Conservation (phyloP, 2,797 vertebrate species). For the Gymnopithys bicolor region DNA sequence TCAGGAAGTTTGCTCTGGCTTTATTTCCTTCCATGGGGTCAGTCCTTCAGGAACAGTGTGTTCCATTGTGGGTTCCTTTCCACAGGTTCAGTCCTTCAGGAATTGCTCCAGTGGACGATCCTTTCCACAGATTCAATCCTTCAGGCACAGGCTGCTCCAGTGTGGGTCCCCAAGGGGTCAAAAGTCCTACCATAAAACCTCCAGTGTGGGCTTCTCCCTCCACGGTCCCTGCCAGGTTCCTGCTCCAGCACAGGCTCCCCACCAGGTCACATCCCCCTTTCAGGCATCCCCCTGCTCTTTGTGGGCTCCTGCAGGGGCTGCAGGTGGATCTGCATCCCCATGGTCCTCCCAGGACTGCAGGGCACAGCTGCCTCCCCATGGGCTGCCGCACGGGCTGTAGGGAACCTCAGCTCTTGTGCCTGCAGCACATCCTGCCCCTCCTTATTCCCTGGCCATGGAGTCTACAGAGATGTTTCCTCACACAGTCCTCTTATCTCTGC, state of each 20-base stretch:
- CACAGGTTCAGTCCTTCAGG: neutral
- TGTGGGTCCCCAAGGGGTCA: rapidly evolving
- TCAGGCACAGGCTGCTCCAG: no score
- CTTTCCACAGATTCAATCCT: neutral
- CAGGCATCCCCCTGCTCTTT: neutral
- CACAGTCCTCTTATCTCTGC: neutral
- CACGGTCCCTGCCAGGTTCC: neutral
- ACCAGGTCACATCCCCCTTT: no score
- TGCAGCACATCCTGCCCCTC: neutral
- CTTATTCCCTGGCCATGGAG: neutral
- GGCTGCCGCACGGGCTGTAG: neutral
- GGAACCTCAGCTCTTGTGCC: neutral
- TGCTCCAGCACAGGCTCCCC: neutral
- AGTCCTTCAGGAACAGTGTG: neutral
- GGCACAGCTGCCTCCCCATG: neutral
- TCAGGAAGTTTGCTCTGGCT: no score
- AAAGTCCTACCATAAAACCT: neutral
- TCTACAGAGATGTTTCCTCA: neutral
- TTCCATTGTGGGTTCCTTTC: neutral
- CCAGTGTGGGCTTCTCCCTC: no score
- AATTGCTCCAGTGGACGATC: rapidly evolving
- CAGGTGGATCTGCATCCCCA: neutral
- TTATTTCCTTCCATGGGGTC: no score
- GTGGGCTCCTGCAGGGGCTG: neutral
- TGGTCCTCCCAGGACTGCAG: neutral